Base-by-base conservation (phyloP, 2,888 invertebrate species). In the Pseudococcus jackbeardsleyi region DNA sequence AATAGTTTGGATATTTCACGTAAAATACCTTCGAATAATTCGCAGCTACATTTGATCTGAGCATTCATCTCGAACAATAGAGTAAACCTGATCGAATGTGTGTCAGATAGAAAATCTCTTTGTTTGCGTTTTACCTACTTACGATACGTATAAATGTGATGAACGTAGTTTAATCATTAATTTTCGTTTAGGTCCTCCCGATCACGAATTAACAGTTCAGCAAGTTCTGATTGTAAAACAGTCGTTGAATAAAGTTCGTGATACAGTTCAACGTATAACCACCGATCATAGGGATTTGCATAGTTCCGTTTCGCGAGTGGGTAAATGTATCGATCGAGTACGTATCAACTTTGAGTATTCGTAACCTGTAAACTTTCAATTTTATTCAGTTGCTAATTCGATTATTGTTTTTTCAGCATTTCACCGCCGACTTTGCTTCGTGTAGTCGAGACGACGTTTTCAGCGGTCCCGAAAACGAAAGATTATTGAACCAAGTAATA, bases 311-410 rank as follows among this genome's bases (percentile, higher is more conserved):
- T 99, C 99, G 0, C 96, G 97, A 93, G 97, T 99, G 85, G 99
- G 99, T 86, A 99, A 99, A 93, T 96, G 97, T 0, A 97, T 99
- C 90, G 99, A 99, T 91, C 94, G 97, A 90, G 94, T 94, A 90
- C 90, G 91, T 89, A 42, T 82, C n/a, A 9, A 8, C 8, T 39
- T n/a, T 46, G 19, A 42, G 11, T 50, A 33, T 19, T 82, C n/a
- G 48, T 88, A 42, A 17, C n/a, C 26, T 50, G 11, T 79, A 42
- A 11, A 50, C 4, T 5, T 12, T 50, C 12, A 12, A 50, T 50
- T 12, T 1, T 50, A 15, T 15, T 50, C 4, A 15, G 12, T n/a
- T n/a, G n/a, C 54, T 54, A 54, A 54, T n/a, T 6, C n/a, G 5
- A 54, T 54, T 1, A n/a, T 0, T 5, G 7, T 89, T 88, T 91